Conservation (phyloP, 2,113 vertebrate genomes). For the Varanus komodoensis region DNA sequence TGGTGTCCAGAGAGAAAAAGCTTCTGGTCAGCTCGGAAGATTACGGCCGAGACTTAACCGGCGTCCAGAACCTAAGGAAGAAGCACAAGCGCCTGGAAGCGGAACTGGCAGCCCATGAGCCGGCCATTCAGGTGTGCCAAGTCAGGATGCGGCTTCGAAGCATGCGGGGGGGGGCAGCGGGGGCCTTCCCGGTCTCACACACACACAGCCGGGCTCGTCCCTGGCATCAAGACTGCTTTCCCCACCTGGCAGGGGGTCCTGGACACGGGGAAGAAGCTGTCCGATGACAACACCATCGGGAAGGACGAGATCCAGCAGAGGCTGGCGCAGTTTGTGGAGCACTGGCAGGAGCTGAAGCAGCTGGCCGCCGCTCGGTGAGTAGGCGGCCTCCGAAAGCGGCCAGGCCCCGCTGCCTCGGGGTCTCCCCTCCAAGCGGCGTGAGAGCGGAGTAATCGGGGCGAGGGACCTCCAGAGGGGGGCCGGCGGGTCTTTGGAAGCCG, state of each 20-base stretch:
- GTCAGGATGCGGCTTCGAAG: background rate
- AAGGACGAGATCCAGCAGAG: conserved; percentile 98
- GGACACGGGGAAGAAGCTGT: conserved; percentile 95
- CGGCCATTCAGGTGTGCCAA: conserved; percentile 90
- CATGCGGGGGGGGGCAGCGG: too few relatives aligned
- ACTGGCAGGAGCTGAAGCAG: conserved; percentile 96
- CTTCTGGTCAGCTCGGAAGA: conserved; percentile 97
- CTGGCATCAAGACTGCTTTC: background rate
- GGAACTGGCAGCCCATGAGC: conserved; percentile 94
- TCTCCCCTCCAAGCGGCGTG: too few relatives aligned
- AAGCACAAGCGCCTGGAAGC: conserved; percentile 98
- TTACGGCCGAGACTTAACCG: conserved; percentile 96
- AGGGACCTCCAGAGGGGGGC: background rate
- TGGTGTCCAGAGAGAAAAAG: conserved; percentile 90
- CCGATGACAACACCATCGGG: conserved; percentile 96
- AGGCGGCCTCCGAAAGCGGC: background rate
- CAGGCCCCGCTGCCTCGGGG: rapidly evolving
- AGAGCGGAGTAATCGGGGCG: too few relatives aligned
- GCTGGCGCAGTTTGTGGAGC: conserved; percentile 94
- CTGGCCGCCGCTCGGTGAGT: conserved; percentile 90
- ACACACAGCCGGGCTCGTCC: background rate
- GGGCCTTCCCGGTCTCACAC: too few relatives aligned
- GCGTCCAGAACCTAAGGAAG: conserved; percentile 98
- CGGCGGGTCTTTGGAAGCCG: too few relatives aligned
- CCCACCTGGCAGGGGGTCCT: conserved; percentile 87